Evolutionary conservation across 2,113 vertebrate species (phyloP), one percentile per base, ranked within the genome.

Genomic region (Aptenodytes patagonicus): DNA sequence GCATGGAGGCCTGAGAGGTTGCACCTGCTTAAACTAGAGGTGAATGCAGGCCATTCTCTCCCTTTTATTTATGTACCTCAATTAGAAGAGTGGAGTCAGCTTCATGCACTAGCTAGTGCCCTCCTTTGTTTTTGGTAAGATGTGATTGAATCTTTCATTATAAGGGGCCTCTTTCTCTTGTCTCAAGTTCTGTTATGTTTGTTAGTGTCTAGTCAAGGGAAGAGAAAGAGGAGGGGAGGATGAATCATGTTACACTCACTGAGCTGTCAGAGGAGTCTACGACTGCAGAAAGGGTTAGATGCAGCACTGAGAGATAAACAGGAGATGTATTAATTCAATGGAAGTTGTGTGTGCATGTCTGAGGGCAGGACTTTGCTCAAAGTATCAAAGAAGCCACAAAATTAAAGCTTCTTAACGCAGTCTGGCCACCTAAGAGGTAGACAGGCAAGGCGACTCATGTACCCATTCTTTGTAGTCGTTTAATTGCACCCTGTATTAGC

Each of bases 321-420:
- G 92, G 61, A 92, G 94, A 70, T 88, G 47, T 75, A 40, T 91
- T 96, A 91, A 97, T 93, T 96, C 89, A 75, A 5, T 51, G 60
- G 75, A 83, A 47, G 81, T 71, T 38, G 83, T 90, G 46, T n/a
- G 83, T 93, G 65, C 69, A 36, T 94, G 87, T 96, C 93, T 95
- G 82, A 91, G 79, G 82, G 78, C 54, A 93, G 79, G 47, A 89
- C 68, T 95, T 75, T 51, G 47, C 85, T 95, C 68, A 36, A 54
- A 80, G n/a, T 95, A 94, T 96, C 89, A 96, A 96, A 96, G 95
- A 83, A 96, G 91, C 93, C 97, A 96, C 95, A 95, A 94, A 94
- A 96, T 91, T 68, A 86, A 95, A 91, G 54, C 75, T 80, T n/a
- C 83, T 89, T 88, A 82, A 72, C 2, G 3, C 78, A 83, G 91